Evolutionary conservation across 92 coral and sea anemone genomes (phyloP).

Genomic region (Porites rus): DNA sequence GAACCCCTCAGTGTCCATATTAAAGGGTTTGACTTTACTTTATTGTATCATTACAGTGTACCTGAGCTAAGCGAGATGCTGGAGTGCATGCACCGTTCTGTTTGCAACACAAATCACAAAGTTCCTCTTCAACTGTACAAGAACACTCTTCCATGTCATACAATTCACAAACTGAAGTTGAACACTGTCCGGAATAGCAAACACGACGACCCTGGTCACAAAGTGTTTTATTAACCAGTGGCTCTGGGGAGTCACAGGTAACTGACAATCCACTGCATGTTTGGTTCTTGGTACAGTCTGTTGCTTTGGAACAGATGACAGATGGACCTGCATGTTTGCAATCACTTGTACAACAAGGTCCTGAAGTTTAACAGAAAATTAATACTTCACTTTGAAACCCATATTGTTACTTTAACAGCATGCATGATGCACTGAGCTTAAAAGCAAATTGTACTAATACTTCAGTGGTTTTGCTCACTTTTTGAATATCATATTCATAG

Average conservation of each 20-base stretch:
- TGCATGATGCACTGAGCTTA: no score
- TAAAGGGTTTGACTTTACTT: neutral
- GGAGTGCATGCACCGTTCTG: conserved; percentile 43
- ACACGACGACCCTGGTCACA: conserved; percentile 78
- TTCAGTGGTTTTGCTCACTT: no score
- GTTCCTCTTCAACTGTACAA: conserved; percentile 76
- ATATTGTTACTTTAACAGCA: no score
- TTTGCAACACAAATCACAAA: conserved; percentile 91
- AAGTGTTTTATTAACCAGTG: conserved; percentile 41
- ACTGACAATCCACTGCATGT: conserved; percentile 70
- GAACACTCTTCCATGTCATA: conserved; percentile 78
- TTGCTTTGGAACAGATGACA: conserved; percentile 67
- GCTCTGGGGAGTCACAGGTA: conserved; percentile 65
- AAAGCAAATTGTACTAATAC: no score
- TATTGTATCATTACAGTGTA: neutral
- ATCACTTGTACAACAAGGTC: conserved; percentile 76
- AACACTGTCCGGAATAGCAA: conserved; percentile 84
- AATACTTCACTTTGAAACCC: no score
- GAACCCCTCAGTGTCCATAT: no score
- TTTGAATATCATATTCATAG: no score
- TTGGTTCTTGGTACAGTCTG: conserved; percentile 71
- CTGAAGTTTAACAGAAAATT: conserved; percentile 35
- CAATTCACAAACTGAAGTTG: conserved; percentile 74
- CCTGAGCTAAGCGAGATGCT: conserved; percentile 9
- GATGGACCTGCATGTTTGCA: conserved; percentile 65